These are phyloP conservation scores for Artibeus jamaicensis DNA, from an alignment of 2,797 vertebrate species.

Conservation along the genomic window DNA sequence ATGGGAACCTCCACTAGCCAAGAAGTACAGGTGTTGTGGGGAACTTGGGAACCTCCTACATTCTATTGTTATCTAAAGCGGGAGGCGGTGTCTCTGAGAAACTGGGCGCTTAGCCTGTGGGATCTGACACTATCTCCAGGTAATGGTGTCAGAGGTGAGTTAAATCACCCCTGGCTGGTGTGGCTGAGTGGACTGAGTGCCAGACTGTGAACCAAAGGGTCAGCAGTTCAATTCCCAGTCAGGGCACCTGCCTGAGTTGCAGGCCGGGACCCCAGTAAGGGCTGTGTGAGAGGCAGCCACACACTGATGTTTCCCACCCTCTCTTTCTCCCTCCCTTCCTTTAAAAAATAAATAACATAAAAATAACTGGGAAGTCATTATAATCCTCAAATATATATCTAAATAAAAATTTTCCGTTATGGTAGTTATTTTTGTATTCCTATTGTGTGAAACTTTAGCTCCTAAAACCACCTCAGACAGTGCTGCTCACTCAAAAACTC, in stretches of 20 bases:
- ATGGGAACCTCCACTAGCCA: background rate
- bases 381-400: background rate
- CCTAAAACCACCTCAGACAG: background rate
- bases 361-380: background rate
- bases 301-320: too few species aligned
- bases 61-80: background rate
- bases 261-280: too few species aligned
- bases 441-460: background rate
- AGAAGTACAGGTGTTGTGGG: background rate
- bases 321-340: too few species aligned
- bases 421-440: background rate
- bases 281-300: too few species aligned
- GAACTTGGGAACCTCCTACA: background rate
- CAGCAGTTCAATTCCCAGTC: too few species aligned
- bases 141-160: background rate
- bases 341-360: too few species aligned
- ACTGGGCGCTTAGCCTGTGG: background rate
- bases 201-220: too few species aligned
- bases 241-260: too few species aligned
- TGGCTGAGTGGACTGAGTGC: too few species aligned
- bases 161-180: background rate
- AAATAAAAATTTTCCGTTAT: background rate
- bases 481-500: constrained; percentile 24
- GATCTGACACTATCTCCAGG: background rate
- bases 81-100: background rate